A percentile compares a stretch with the other conserved stretches of the same genome.
These are phyloP conservation scores for Parasteatoda tepidariorum DNA, from an alignment of 1,140 invertebrate species.

Conservation along the genomic window DNA sequence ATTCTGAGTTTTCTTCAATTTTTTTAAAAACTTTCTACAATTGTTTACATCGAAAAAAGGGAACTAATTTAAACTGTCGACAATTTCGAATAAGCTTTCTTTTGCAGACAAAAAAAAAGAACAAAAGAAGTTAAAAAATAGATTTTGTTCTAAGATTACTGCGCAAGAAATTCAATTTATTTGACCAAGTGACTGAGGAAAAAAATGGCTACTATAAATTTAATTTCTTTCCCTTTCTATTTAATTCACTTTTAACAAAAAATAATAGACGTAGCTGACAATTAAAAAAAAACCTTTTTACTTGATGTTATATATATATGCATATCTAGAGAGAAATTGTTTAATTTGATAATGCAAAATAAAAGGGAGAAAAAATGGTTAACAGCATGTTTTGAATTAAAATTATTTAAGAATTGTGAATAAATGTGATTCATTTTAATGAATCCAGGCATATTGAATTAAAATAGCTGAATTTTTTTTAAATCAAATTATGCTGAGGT, in stretches of 20 bases:
- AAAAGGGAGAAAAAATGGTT: neutral
- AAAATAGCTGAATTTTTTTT: neutral
- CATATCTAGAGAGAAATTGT: neutral
- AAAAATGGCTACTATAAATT: slow-evolving; percentile 48
- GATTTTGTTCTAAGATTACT: slow-evolving; percentile 49
- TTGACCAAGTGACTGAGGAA: slow-evolving; percentile 21
- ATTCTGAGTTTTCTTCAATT: slow-evolving; percentile 1
- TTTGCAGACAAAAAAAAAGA: neutral
- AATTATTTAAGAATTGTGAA: slow-evolving; percentile 11
- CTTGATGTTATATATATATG: neutral
- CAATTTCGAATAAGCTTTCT: slow-evolving; percentile 36
- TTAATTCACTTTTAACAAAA: slow-evolving; percentile 34
- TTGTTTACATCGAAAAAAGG: slow-evolving; percentile 13
- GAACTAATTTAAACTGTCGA: slow-evolving; percentile 51
- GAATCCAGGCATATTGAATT: neutral
- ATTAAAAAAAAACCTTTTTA: neutral
- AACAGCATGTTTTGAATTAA: neutral
- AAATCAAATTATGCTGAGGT: neutral
- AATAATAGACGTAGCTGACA: neutral
- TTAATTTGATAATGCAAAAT: slow-evolving; percentile 1
- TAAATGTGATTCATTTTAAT: slow-evolving; percentile 23
- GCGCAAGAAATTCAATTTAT: slow-evolving; percentile 47
- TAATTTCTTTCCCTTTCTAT: slow-evolving; percentile 34
- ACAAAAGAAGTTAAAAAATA: slow-evolving; percentile 20
- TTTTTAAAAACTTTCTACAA: neutral